Percentiles rank a stretch among this genome's conserved stretches.
Evolutionary conservation across 2,888 invertebrate species (phyloP).

Genomic region (Podotricha telesiphe): DNA sequence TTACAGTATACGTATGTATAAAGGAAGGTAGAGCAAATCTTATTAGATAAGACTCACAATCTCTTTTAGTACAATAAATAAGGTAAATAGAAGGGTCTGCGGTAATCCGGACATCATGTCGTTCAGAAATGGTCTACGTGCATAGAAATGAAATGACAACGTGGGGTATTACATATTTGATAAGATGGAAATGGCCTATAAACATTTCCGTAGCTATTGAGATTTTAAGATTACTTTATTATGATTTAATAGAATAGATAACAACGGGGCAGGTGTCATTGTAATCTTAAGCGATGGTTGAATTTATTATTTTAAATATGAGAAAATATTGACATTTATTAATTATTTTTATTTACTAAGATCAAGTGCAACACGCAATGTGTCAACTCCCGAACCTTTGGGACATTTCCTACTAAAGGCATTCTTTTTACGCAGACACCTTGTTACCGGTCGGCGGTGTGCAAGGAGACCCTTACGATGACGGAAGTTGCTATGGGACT

Average conservation of each 20-base stretch:
- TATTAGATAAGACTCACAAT: conserved; percentile 9
- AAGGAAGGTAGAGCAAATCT: neutral
- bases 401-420: too few species aligned
- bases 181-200: neutral
- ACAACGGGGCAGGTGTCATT: neutral
- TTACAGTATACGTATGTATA: neutral
- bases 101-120: conserved; percentile 18
- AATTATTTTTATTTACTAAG: too few species aligned
- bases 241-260: neutral
- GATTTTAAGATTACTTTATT: neutral
- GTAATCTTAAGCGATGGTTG: neutral
- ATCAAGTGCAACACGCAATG: too few species aligned
- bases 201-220: neutral
- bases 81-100: conserved; percentile 13
- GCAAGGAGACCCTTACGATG: too few species aligned
- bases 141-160: conserved; percentile 21
- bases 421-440: too few species aligned
- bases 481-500: too few species aligned
- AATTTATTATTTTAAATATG: neutral
- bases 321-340: too few species aligned
- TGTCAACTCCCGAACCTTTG: too few species aligned
- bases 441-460: too few species aligned
- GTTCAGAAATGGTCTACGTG: conserved; percentile 22
- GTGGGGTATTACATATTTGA: conserved; percentile 13
- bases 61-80: conserved; percentile 20